Conservation (phyloP, 2,797 vertebrate genomes). For the Gobionotothen gibberifrons region DNA sequence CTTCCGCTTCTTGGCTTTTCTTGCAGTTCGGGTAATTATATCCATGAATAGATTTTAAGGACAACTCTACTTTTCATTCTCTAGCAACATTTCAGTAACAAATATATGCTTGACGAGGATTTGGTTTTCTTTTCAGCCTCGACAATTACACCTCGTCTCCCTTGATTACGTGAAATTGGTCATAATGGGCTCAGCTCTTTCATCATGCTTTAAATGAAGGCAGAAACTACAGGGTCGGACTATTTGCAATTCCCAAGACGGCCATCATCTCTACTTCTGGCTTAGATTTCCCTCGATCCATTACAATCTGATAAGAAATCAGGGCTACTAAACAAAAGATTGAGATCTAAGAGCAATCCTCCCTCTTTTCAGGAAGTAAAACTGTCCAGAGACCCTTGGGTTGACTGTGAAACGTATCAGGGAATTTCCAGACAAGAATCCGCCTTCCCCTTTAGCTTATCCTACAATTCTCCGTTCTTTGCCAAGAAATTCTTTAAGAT, state of each 20-base stretch:
- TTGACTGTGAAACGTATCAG: slow-evolving; percentile 44
- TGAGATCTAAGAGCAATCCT: slow-evolving; percentile 48
- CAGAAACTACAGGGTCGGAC: slow-evolving; percentile 29
- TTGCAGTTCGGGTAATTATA: slow-evolving; percentile 40
- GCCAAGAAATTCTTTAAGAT: slow-evolving; percentile 52
- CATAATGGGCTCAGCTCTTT: slow-evolving; percentile 34
- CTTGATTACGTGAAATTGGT: slow-evolving; percentile 55
- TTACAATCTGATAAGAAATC: slow-evolving; percentile 66
- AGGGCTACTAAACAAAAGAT: slow-evolving; percentile 57
- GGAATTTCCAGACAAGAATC: slow-evolving; percentile 67
- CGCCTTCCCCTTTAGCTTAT: slow-evolving; percentile 31
- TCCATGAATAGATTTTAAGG: slow-evolving; percentile 42
- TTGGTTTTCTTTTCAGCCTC: slow-evolving; percentile 22
- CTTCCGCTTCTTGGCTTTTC: slow-evolving; percentile 37
- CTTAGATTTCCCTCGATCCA: slow-evolving; percentile 58
- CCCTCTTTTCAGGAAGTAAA: slow-evolving; percentile 57
- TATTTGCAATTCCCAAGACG: slow-evolving; percentile 49
- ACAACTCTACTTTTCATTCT: slow-evolving; percentile 23
- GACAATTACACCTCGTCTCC: slow-evolving; percentile 44
- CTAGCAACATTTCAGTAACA: slow-evolving; percentile 3
- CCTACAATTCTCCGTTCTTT: slow-evolving; percentile 29
- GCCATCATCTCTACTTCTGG: slow-evolving; percentile 49
- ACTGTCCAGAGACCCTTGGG: slow-evolving; percentile 53
- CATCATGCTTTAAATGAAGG: slow-evolving; percentile 54
- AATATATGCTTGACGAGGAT: slow-evolving; percentile 10